Evolutionary conservation across 2,797 vertebrate species (phyloP).

Genomic region (Lemur catta): DNA sequence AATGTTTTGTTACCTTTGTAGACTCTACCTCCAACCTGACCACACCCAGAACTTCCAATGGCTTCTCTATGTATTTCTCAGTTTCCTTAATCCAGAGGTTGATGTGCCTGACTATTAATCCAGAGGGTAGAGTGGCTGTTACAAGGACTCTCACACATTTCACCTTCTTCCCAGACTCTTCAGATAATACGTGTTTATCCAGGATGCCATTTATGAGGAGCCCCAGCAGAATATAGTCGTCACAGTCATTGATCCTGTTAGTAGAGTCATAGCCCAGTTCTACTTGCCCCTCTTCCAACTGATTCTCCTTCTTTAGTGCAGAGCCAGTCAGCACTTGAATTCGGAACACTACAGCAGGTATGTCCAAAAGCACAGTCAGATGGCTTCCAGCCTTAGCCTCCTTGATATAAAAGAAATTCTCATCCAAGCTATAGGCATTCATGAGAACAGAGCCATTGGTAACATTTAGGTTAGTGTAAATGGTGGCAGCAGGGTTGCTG

Average conservation of each 20-base stretch:
- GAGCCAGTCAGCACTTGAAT: slow-evolving; percentile 87
- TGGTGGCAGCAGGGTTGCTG: slow-evolving; percentile 81
- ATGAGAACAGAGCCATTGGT: slow-evolving; percentile 82
- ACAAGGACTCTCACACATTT: slow-evolving; percentile 88
- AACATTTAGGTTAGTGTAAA: slow-evolving; percentile 81
- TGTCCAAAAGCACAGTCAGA: slow-evolving; percentile 85
- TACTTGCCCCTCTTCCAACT: slow-evolving; percentile 84
- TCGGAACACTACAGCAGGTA: slow-evolving; percentile 76
- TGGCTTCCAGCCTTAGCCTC: slow-evolving; percentile 82
- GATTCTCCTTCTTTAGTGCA: slow-evolving; percentile 73
- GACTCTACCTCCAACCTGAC: not conserved
- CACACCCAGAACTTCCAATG: not conserved
- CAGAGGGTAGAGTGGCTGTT: slow-evolving; percentile 83
- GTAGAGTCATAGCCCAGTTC: slow-evolving; percentile 82
- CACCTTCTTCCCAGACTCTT: slow-evolving; percentile 55
- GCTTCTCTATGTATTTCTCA: not conserved
- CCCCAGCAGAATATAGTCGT: slow-evolving; percentile 83
- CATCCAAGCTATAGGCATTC: slow-evolving; percentile 84
- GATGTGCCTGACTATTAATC: slow-evolving; percentile 88
- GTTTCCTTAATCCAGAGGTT: slow-evolving; percentile 81
- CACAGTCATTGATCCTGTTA: slow-evolving; percentile 71
- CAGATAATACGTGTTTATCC: slow-evolving; percentile 76
- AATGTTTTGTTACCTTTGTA: not conserved
- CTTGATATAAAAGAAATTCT: slow-evolving; percentile 87
- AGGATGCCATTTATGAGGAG: slow-evolving; percentile 83